Percentiles rank a stretch among this genome's conserved stretches.
Conservation (phyloP, 2,113 vertebrate species). For the Ciconia boyciana region DNA sequence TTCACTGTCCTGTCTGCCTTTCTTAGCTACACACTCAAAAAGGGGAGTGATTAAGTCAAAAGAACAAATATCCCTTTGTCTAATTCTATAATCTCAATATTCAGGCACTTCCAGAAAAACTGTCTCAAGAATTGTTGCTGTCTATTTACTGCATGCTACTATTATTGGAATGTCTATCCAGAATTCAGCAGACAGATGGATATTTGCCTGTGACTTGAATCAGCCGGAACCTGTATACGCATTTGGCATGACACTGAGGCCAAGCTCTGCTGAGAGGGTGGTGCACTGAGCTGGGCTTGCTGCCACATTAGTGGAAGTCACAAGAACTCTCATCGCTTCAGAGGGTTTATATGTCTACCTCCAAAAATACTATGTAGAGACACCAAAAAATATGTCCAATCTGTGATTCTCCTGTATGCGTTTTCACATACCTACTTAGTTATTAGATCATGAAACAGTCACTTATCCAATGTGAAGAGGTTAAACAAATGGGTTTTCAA, state of each 20-base stretch:
- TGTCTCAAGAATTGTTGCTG: not conserved
- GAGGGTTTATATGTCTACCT: not conserved
- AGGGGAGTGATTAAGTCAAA: not conserved
- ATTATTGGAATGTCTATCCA: not conserved
- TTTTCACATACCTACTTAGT: not conserved
- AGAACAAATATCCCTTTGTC: not conserved
- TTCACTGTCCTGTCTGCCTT: not conserved
- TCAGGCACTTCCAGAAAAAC: not conserved
- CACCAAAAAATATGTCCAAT: not conserved
- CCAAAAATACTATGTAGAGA: not conserved
- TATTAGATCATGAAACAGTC: not conserved
- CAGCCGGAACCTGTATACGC: fast-evolving
- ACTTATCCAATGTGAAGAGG: not conserved
- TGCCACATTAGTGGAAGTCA: not conserved
- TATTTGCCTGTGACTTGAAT: not conserved
- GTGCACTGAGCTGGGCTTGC: not conserved
- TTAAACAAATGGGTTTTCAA: not conserved
- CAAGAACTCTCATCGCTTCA: not conserved
- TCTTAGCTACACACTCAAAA: not conserved
- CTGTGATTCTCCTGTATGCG: not conserved
- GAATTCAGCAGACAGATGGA: not conserved
- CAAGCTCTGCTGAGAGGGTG: not conserved
- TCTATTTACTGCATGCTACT: not conserved
- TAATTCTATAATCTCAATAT: not conserved
- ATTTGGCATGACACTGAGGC: not conserved